Evolutionary conservation across 2,113 vertebrate species (phyloP).

Genomic region (Petrocephalus microphthalmus): DNA sequence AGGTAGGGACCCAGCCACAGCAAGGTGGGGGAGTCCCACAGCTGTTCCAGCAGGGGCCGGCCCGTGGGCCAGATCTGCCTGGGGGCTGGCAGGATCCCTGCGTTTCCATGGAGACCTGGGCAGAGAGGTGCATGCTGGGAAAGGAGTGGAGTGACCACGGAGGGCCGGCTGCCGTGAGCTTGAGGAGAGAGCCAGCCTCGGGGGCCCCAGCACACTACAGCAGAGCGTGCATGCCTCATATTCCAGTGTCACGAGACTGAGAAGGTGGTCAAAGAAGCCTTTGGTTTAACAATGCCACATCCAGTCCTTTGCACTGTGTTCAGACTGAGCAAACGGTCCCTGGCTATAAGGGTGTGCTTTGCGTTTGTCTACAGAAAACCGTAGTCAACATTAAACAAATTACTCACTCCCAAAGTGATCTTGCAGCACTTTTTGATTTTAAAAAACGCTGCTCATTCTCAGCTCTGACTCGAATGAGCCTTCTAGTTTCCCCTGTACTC

Average conservation of each 20-base stretch:
- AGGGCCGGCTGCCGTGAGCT: neutral
- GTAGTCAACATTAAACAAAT: no score
- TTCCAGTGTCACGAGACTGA: neutral
- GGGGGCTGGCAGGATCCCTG: slow-evolving; percentile 66
- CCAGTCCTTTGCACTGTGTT: neutral
- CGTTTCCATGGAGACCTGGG: slow-evolving; percentile 67
- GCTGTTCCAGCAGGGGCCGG: slow-evolving; percentile 58
- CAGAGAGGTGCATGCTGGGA: neutral
- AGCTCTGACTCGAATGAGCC: no score
- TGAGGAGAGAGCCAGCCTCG: neutral
- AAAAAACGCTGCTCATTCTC: no score
- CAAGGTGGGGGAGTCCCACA: slow-evolving; percentile 60
- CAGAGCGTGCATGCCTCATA: neutral
- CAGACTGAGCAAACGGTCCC: neutral
- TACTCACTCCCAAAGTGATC: no score
- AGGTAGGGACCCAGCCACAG: slow-evolving; percentile 61
- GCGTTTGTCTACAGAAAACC: no score
- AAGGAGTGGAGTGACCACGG: neutral
- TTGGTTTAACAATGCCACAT: neutral
- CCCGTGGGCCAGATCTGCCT: slow-evolving; percentile 48
- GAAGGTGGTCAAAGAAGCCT: neutral
- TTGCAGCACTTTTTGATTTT: no score
- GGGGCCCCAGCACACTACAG: neutral
- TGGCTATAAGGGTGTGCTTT: neutral
- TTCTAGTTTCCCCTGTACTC: no score